Conservation (phyloP, 2,113 vertebrate genomes). For the Zosterops hypoxanthus region DNA sequence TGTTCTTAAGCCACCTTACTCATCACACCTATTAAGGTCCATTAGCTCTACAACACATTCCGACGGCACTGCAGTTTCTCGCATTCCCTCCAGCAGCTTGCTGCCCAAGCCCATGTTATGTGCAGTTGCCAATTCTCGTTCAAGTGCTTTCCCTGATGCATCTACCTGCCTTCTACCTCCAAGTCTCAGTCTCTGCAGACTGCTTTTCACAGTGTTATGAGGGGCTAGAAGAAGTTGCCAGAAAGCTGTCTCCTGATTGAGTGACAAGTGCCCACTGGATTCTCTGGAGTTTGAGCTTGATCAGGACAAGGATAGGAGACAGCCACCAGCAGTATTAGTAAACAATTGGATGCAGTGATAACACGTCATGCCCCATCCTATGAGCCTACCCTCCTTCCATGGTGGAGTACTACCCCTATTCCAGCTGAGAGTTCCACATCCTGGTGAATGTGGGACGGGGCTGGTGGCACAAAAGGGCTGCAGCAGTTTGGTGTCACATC, state of each 20-base stretch:
- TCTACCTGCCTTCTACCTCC: neutral
- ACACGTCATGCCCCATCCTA: neutral
- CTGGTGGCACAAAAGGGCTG: rapidly evolving
- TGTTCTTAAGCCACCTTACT: neutral
- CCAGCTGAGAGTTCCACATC: neutral
- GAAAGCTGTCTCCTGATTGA: neutral
- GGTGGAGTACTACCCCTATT: neutral
- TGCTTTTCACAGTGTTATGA: neutral
- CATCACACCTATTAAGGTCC: neutral
- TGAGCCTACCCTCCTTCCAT: neutral
- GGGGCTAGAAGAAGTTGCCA: neutral
- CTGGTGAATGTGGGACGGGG: rapidly evolving
- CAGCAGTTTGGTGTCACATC: neutral
- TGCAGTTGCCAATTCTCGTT: neutral
- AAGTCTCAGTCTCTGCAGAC: neutral
- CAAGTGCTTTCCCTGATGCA: neutral
- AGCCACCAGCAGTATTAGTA: neutral
- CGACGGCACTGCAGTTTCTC: neutral
- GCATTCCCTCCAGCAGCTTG: neutral
- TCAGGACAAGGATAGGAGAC: neutral
- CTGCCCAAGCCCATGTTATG: rapidly evolving
- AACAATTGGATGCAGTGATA: rapidly evolving
- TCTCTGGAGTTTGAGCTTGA: neutral
- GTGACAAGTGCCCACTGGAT: rapidly evolving
- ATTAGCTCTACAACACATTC: neutral